Evolutionary conservation across 2,888 invertebrate genomes (phyloP).

Genomic region (Agrochola macilenta): DNA sequence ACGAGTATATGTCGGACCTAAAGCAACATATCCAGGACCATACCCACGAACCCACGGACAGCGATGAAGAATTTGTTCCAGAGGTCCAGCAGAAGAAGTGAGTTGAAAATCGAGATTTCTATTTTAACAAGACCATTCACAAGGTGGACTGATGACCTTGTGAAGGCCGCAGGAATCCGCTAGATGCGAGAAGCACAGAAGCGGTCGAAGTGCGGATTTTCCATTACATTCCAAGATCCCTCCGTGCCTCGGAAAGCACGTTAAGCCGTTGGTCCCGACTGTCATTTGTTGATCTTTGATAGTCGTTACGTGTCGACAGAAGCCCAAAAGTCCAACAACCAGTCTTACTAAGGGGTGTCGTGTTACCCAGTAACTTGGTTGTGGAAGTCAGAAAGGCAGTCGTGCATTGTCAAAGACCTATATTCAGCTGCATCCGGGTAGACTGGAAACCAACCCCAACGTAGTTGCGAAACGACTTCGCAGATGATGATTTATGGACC

Average conservation of each 20-base stretch:
- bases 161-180: neutral
- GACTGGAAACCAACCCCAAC: neutral
- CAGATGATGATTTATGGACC: neutral
- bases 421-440: too few species aligned
- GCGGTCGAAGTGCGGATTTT: neutral
- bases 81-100: neutral
- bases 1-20: conserved; percentile 42
- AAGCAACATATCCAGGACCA: conserved; percentile 39
- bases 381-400: too few species aligned
- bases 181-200: neutral
- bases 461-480: neutral
- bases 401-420: too few species aligned
- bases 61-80: conserved; percentile 32
- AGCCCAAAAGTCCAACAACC: neutral
- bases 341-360: neutral
- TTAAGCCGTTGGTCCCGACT: neutral
- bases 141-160: neutral
- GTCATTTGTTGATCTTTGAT: neutral
- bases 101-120: neutral
- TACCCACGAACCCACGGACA: conserved; percentile 8
- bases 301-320: neutral
- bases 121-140: neutral
- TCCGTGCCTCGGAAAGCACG: neutral
- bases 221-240: neutral
- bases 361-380: neutral